Evolutionary conservation across 2,888 invertebrate species (phyloP).

Genomic region (Dioctria rufipes): DNA sequence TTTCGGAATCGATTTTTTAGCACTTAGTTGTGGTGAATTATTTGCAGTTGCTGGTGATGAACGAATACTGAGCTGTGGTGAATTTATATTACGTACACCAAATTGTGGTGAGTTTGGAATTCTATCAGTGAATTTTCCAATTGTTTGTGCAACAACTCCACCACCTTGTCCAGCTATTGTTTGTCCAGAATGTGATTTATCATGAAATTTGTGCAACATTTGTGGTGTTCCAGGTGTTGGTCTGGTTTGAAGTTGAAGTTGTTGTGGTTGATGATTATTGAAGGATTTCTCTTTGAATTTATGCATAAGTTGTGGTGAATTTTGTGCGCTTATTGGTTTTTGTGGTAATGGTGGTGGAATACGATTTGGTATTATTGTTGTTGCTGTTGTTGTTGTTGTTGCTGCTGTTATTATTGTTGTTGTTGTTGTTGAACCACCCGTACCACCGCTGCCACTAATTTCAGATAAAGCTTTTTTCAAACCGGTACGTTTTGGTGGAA

Average conservation of each 20-base stretch:
- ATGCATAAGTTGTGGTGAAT: constrained; percentile 66
- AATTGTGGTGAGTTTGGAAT: constrained; percentile 57
- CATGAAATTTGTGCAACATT: constrained; percentile 58
- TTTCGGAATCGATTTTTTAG: constrained; percentile 42
- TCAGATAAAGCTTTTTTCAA: constrained; percentile 66
- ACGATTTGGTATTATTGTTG: constrained; percentile 59
- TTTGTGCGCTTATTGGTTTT: constrained; percentile 69
- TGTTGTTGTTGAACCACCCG: too few relatives aligned
- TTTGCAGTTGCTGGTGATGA: constrained; percentile 58
- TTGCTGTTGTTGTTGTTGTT: constrained; percentile 55
- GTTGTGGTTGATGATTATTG: constrained; percentile 35
- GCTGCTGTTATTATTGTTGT: too few relatives aligned
- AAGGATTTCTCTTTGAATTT: constrained; percentile 68
- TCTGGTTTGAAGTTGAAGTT: constrained; percentile 51
- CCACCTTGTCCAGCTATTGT: background rate
- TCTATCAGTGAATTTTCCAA: constrained; percentile 56
- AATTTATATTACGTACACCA: constrained; percentile 57
- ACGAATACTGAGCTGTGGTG: constrained; percentile 60
- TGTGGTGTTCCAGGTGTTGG: constrained; percentile 55
- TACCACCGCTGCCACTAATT: constrained; percentile 61
- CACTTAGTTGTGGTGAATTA: constrained; percentile 58
- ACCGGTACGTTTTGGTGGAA: constrained; percentile 70
- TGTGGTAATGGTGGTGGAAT: constrained; percentile 69
- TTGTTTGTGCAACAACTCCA: constrained; percentile 26
- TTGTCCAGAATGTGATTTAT: constrained; percentile 18